Evolutionary conservation across 2,113 vertebrate species (phyloP), one percentile per base, ranked within the genome.

Genomic region (Myanophis thanlyinensis): DNA sequence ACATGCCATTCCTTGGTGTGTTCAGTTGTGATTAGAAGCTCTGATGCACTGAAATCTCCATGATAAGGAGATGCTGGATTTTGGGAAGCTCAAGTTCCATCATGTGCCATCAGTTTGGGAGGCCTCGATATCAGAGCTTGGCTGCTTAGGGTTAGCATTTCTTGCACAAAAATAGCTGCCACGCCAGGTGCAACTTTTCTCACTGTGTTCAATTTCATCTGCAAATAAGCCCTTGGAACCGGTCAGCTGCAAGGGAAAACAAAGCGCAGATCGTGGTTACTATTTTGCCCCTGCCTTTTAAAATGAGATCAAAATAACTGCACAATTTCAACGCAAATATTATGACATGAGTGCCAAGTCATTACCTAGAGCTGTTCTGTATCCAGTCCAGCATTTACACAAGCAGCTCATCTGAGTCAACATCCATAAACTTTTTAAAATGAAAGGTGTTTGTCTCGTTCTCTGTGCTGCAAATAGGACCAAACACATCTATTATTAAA

Each of bases 101-200:
- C 97, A 97, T 97, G 96, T 97, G 97, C 96, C 95, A 93, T 80
- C 93, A 94, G 97, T 95, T 94, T 91, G 93, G 96, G 94, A 95
- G 94, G 92, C 94, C 94, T 54, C 93, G 73, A 94, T 97, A 95
- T 95, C 93, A 92, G 94, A 94, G 93, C 89, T 90, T 53, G 90
- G 91, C 96, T 94, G 94, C 96, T 96, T 91, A 87, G 95, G 96
- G 95, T 97, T 98, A 98, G 96, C 97, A 94, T 97, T 97, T 94
- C 97, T 96, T 9, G 87, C 88, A 93, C 97, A 88, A 95, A 98
- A 98, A 98, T 98, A 98, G 96, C 95, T 92, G 95, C 94, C 3
- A 59, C 91, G 56, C 97, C 97, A 98, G 98, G 98, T 98, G 98
- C 98, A 97, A 93, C 96, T 93, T 96, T 95, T 98, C 95, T 95